phyloP scores from a whole-genome alignment of 2,113 vertebrate genomes.

The Entomyzon cyanotis region DNA sequence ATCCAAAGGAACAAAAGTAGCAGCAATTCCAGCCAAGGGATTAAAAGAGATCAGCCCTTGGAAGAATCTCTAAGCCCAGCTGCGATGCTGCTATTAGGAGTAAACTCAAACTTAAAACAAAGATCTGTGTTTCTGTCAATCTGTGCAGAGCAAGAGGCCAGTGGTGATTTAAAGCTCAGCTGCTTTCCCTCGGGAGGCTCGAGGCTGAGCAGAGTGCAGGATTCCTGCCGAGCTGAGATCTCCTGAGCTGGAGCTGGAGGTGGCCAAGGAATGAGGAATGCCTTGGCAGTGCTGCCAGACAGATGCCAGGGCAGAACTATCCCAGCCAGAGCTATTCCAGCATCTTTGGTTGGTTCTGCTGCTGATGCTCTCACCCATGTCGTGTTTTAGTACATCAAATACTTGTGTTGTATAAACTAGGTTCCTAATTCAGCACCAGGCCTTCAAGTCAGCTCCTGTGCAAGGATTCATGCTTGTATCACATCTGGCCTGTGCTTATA shows the following conservation, averaged over 20 bases:
- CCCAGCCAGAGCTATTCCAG: neutral
- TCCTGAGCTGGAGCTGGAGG: neutral
- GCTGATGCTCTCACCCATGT: neutral
- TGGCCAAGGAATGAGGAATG: neutral
- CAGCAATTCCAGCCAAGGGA: neutral
- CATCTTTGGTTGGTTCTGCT: neutral
- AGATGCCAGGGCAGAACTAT: neutral
- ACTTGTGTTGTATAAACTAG: neutral
- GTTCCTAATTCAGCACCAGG: neutral
- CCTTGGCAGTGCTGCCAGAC: neutral
- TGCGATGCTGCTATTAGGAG: fast-evolving
- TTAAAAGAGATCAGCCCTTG: neutral
- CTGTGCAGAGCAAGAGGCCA: neutral
- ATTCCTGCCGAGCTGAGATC: neutral
- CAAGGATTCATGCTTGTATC: neutral
- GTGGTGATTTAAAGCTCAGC: neutral
- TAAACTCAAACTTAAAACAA: neutral
- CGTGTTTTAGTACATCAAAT: neutral
- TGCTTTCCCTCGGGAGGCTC: neutral
- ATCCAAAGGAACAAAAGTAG: neutral
- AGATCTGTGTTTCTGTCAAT: neutral
- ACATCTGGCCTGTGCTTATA: neutral
- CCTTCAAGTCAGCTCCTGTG: neutral
- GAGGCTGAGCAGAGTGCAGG: neutral
- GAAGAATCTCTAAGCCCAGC: neutral